Percentiles rank a stretch among this genome's conserved stretches.
Evolutionary conservation across 2,888 invertebrate genomes (phyloP).

Genomic region (Aromia moschata): DNA sequence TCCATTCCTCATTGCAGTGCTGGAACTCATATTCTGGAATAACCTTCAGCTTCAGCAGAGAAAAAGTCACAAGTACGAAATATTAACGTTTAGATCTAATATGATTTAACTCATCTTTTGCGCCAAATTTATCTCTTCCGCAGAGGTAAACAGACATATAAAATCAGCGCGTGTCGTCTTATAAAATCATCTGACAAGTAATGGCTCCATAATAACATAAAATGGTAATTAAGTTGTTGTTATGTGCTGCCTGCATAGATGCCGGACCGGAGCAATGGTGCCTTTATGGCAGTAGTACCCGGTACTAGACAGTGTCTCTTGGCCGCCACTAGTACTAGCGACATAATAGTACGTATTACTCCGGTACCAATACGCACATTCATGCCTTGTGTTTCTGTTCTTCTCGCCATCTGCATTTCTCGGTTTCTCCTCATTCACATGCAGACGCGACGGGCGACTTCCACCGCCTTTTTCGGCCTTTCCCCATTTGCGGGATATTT

Average conservation of each 20-base stretch:
- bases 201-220: constrained; percentile 50
- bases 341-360: not conserved
- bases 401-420: constrained; percentile 15
- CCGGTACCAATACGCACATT: not conserved
- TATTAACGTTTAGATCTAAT: too few relatives aligned
- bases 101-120: too few relatives aligned
- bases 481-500: not conserved
- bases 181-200: constrained; percentile 48
- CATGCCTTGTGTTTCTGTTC: constrained; percentile 5
- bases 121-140: too few relatives aligned
- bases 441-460: not conserved
- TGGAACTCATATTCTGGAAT: too few relatives aligned
- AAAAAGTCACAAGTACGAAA: too few relatives aligned
- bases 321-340: not conserved
- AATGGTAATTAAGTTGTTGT: constrained; percentile 49
- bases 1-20: too few relatives aligned
- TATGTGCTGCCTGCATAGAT: constrained; percentile 16
- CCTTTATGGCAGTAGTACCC: not conserved
- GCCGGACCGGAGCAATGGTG: not conserved
- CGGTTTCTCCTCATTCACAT: constrained; percentile 24
- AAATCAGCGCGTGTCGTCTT: constrained; percentile 45
- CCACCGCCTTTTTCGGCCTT: constrained; percentile 24
- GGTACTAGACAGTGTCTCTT: not conserved
- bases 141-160: constrained; percentile 35
- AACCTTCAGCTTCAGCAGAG: too few relatives aligned